A percentile compares a stretch with the other conserved stretches of the same genome.
phyloP scores from a whole-genome alignment of 1,140 invertebrate genomes.

The Heliothis virescens region DNA sequence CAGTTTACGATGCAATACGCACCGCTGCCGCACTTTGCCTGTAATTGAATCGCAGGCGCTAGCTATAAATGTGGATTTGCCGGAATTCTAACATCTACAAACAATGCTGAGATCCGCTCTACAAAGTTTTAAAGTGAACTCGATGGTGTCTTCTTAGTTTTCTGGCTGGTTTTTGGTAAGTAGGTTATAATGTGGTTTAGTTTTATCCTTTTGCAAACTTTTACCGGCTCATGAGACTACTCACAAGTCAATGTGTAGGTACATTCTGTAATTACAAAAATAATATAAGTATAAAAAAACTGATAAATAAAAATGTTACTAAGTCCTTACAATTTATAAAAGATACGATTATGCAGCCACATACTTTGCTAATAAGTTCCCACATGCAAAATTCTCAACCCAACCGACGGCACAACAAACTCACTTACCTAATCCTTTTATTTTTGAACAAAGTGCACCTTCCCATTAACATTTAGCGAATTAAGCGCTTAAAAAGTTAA shows the following conservation, averaged over 20 bases:
- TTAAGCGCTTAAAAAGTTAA: conserved; percentile 31
- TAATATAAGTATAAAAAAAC: too few species aligned
- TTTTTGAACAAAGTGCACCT: neutral
- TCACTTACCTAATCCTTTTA: neutral
- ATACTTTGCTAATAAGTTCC: too few species aligned
- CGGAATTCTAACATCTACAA: conserved; percentile 49
- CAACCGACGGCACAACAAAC: neutral
- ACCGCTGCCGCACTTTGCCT: conserved; percentile 72
- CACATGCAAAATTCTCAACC: too few species aligned
- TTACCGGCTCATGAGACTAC: too few species aligned
- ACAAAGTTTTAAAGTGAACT: conserved; percentile 54
- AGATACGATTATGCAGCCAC: too few species aligned
- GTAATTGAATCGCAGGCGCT: conserved; percentile 80
- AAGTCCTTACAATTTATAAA: too few species aligned
- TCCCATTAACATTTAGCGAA: conserved; percentile 16
- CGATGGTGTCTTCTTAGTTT: neutral
- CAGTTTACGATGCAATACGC: conserved; percentile 80
- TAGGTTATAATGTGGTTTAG: neutral
- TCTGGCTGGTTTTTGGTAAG: conserved; percentile 20
- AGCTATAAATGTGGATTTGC: conserved; percentile 66
- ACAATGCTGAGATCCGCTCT: conserved; percentile 48
- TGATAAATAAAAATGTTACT: too few species aligned
- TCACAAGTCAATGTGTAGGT: too few species aligned
- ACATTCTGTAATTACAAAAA: too few species aligned
- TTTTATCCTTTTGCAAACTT: neutral